Percentiles rank a stretch among this genome's conserved stretches.
Conservation (phyloP, 1,140 invertebrate species). For the Nylanderia fulva region DNA sequence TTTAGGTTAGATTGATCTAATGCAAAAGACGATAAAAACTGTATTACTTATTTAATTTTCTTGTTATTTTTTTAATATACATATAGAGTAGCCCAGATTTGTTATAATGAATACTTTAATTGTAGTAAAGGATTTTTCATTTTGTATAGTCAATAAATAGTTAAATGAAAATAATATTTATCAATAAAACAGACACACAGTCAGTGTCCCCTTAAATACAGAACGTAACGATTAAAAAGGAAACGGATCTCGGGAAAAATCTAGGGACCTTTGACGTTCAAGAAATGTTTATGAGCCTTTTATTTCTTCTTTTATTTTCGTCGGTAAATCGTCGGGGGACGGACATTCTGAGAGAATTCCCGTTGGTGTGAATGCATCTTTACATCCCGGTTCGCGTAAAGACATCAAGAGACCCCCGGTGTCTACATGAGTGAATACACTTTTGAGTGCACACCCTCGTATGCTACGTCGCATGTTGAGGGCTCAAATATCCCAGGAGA, state of each 20-base stretch:
- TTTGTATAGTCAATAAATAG: too few species aligned
- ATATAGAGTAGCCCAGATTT: too few species aligned
- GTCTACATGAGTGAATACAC: conserved; percentile 57
- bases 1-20: too few species aligned
- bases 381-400: conserved; percentile 46
- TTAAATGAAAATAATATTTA: too few species aligned
- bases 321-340: conserved; percentile 44
- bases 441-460: conserved; percentile 53
- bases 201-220: neutral
- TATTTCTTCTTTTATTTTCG: conserved; percentile 41
- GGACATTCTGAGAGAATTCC: conserved; percentile 30
- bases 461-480: conserved; percentile 44
- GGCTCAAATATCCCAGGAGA: conserved; percentile 14
- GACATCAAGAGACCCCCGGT: conserved; percentile 33
- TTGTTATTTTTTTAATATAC: too few species aligned
- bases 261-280: conserved; percentile 42
- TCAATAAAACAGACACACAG: too few species aligned
- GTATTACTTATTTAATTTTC: too few species aligned
- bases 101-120: too few species aligned
- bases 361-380: conserved; percentile 48
- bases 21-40: too few species aligned
- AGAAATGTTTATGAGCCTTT: conserved; percentile 48
- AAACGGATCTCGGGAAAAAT: conserved; percentile 27
- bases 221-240: neutral
- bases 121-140: too few species aligned